These are phyloP conservation scores for Solenodon paradoxus DNA, from an alignment of 2,113 vertebrate genomes.

Conservation along the genomic window DNA sequence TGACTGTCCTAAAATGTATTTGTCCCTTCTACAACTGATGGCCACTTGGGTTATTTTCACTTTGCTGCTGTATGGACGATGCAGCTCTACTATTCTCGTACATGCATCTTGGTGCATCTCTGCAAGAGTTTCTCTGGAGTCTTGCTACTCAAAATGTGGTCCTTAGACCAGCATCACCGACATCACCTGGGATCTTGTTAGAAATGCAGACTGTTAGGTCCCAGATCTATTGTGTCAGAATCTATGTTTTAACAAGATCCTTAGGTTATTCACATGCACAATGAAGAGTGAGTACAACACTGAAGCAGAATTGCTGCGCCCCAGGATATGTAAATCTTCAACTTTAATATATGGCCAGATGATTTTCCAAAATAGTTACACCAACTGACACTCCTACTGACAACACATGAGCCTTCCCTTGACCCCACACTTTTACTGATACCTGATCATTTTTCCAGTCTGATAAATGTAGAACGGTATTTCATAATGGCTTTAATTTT, in stretches of 20 bases:
- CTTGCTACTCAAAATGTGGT: background rate
- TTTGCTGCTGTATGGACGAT: background rate
- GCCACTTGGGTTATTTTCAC: background rate
- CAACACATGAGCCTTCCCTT: background rate
- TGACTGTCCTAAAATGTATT: background rate
- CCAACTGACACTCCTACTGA: background rate
- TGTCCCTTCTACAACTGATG: background rate
- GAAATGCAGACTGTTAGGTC: background rate
- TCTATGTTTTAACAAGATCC: background rate
- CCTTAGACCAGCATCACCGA: background rate
- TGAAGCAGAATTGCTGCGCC: background rate
- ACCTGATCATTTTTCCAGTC: background rate
- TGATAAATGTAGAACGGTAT: background rate
- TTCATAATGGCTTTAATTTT: constrained; percentile 20
- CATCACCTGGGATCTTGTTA: background rate
- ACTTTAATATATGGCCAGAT: background rate
- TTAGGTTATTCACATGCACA: background rate
- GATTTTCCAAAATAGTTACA: background rate
- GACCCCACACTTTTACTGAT: background rate
- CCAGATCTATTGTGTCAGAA: background rate
- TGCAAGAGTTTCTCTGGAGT: background rate
- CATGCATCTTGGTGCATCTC: background rate
- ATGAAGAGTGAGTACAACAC: background rate
- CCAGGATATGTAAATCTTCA: background rate
- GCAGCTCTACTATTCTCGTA: background rate